Conservation (phyloP, 2,888 invertebrate genomes). For the Mystacides longicornis region DNA sequence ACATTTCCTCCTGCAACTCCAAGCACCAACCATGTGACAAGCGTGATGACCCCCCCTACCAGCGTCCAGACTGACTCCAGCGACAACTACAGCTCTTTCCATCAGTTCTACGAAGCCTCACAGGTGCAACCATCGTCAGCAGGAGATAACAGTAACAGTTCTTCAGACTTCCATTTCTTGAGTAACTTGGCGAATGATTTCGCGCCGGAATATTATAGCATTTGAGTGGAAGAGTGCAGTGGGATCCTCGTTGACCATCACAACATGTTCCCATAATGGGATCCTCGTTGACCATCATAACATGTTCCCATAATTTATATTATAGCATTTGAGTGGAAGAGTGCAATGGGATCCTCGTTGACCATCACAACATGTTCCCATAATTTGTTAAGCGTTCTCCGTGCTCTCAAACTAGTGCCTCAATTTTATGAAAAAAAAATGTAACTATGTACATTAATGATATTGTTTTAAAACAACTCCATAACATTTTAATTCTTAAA, state of each 20-base stretch:
- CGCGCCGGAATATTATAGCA: conserved; percentile 81
- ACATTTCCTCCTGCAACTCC: conserved; percentile 20
- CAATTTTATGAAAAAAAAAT: conserved; percentile 19
- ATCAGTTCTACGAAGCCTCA: conserved; percentile 59
- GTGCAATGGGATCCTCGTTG: conserved; percentile 48
- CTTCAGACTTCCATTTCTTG: conserved; percentile 91
- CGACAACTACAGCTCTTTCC: conserved; percentile 62
- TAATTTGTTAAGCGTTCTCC: conserved; percentile 26
- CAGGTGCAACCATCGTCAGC: conserved; percentile 41
- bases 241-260: conserved; percentile 48
- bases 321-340: conserved; percentile 39
- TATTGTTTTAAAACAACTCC: not conserved
- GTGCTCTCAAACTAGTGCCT: conserved; percentile 26
- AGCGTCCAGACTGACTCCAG: conserved; percentile 52
- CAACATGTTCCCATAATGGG: conserved; percentile 49
- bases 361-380: conserved; percentile 48
- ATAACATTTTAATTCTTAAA: too few species aligned
- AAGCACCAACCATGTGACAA: conserved; percentile 23
- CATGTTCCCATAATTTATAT: conserved; percentile 3
- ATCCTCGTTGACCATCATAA: conserved; percentile 42
- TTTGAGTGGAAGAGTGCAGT: conserved; percentile 52
- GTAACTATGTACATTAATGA: conserved; percentile 2
- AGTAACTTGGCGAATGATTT: conserved; percentile 90
- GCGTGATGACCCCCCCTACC: conserved; percentile 53
- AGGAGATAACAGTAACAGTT: conserved; percentile 81